A percentile compares a stretch with the other conserved stretches of the same genome.
These are phyloP conservation scores for Microtus pennsylvanicus DNA, from an alignment of 2,113 vertebrate species.

Conservation along the genomic window DNA sequence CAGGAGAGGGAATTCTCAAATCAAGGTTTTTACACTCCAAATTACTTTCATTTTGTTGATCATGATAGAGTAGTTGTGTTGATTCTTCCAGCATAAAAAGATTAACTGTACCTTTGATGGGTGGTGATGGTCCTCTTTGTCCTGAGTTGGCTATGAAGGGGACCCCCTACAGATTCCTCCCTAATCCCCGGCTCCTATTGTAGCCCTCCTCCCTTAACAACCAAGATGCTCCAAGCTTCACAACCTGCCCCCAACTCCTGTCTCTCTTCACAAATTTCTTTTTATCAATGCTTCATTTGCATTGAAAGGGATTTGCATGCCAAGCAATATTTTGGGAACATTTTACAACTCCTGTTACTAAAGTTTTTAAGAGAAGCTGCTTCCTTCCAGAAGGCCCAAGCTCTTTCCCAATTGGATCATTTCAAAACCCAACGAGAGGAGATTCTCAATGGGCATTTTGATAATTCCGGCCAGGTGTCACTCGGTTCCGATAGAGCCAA, in stretches of 20 bases:
- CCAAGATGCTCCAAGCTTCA: conserved; percentile 59
- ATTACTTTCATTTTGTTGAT: conserved; percentile 1
- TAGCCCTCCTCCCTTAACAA: conserved; percentile 53
- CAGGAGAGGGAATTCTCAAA: background rate
- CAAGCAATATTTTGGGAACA: conserved; percentile 75
- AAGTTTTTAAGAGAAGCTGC: conserved; percentile 69
- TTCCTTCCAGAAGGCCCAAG: conserved; percentile 56
- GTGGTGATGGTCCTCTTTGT: background rate
- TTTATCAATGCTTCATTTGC: conserved; percentile 77
- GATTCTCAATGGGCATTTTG: conserved; percentile 56
- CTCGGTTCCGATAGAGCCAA: background rate
- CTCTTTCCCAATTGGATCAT: conserved; percentile 14
- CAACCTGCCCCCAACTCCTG: conserved; percentile 48
- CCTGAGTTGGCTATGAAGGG: background rate
- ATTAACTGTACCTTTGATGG: background rate
- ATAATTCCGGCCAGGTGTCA: conserved; percentile 15
- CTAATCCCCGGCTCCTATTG: background rate
- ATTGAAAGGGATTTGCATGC: conserved; percentile 74
- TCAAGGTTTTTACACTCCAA: background rate
- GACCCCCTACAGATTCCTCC: background rate
- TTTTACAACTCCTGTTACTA: conserved; percentile 74
- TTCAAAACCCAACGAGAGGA: conserved; percentile 58
- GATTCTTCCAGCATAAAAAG: background rate
- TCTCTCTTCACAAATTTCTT: conserved; percentile 59
- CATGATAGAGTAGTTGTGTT: background rate